Evolutionary conservation across 1,140 invertebrate genomes (phyloP), one percentile per base, ranked within the genome.

Genomic region (Macrocentrus cingulum): DNA sequence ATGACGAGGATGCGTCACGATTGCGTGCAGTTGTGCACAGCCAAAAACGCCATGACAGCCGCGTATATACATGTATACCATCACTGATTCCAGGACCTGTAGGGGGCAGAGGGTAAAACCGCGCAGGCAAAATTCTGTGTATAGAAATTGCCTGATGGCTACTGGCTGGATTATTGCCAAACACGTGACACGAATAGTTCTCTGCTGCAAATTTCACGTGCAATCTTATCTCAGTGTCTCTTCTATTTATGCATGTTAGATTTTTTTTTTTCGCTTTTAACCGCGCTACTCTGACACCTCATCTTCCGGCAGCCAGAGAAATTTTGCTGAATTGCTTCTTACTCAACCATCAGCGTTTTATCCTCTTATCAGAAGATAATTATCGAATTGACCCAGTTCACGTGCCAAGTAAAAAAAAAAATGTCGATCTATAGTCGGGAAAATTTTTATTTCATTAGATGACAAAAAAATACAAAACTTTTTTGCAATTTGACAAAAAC

Each of bases 111-210:
- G n/a, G n/a, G n/a, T n/a, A n/a, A n/a, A n/a, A n/a, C n/a, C n/a
- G n/a, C n/a, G n/a, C n/a, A n/a, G n/a, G n/a, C n/a, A n/a, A n/a
- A n/a, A n/a, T n/a, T n/a, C n/a, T n/a, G n/a, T n/a, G n/a, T n/a
- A n/a, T n/a, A n/a, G n/a, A n/a, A n/a, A n/a, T n/a, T n/a, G n/a
- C n/a, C n/a, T 34, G 34, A 53, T 53, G 2, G 1, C 23, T 15
- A 13, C 23, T 13, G 23, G 39, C 34, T 55, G 53, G 53, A 55
- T 45, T 3, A 18, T 16, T 46, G 53, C 53, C 53, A 55, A 32
- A 22, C 42, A 55, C 53, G 53, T 55, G 53, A 55, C 19, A 22
- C n/a, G 41, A 55, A 45, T 50, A 39, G 9, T 5, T 29, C 25
- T 29, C 36, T n/a, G 15, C 8, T 7, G 29, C 6, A 34, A 7